Conservation (phyloP, 2,797 vertebrate species). For the Clamator glandarius region DNA sequence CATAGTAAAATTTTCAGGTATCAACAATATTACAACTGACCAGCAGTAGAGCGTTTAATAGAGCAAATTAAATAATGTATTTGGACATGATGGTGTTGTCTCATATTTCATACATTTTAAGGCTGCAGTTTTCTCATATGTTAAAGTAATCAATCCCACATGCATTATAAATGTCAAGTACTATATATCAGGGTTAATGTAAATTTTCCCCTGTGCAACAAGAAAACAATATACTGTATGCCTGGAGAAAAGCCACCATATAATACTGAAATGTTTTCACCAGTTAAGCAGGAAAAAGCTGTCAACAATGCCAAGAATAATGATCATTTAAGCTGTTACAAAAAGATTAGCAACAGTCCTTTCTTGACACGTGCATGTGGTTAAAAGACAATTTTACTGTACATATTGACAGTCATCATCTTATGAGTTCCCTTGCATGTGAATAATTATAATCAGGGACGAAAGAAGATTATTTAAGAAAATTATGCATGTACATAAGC, state of each 20-base stretch:
- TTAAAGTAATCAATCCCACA: slow-evolving; percentile 61
- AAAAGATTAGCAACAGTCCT: slow-evolving; percentile 27
- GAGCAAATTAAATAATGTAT: background rate
- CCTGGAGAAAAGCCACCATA: slow-evolving; percentile 28
- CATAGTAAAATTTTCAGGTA: background rate
- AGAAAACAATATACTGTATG: slow-evolving; percentile 18
- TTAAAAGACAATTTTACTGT: slow-evolving; percentile 36
- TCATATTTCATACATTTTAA: background rate
- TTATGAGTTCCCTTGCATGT: background rate
- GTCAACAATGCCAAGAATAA: slow-evolving; percentile 50
- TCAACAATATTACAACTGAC: background rate
- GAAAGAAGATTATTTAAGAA: background rate
- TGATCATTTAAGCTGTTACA: slow-evolving; percentile 37
- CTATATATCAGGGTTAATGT: slow-evolving; percentile 29
- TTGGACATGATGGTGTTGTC: background rate
- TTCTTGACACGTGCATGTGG: slow-evolving; percentile 16
- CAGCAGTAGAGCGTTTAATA: background rate
- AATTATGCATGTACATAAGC: background rate
- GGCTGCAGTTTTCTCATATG: slow-evolving; percentile 18
- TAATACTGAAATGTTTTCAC: slow-evolving; percentile 24
- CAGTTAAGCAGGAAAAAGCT: slow-evolving; percentile 58
- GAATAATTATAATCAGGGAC: background rate
- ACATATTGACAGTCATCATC: background rate
- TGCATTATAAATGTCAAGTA: slow-evolving; percentile 46
- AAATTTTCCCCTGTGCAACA: slow-evolving; percentile 43